These are phyloP conservation scores for Spodoptera exigua DNA, from an alignment of 2,888 invertebrate species.

Conservation along the genomic window DNA sequence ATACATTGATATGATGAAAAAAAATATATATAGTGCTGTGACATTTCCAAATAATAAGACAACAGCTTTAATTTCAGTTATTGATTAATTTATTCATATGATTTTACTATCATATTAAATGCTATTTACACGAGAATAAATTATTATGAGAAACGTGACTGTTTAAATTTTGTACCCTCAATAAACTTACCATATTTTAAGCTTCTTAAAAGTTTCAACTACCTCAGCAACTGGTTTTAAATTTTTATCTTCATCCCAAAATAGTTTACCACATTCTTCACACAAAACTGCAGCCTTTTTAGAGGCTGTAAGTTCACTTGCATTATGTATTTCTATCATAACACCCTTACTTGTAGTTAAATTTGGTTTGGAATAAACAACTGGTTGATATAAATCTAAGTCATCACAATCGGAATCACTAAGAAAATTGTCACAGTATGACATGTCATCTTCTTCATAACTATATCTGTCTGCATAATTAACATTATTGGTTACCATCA, in stretches of 20 bases:
- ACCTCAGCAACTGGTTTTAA: conserved; percentile 69
- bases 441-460: conserved; percentile 71
- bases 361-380: conserved; percentile 50
- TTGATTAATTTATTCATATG: conserved; percentile 16
- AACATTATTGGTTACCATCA: conserved; percentile 40
- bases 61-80: conserved; percentile 26
- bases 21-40: conserved; percentile 21
- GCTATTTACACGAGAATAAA: conserved; percentile 51
- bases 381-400: conserved; percentile 66
- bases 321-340: conserved; percentile 86
- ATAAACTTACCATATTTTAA: conserved; percentile 58
- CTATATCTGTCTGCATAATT: conserved; percentile 31
- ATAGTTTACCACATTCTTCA: conserved; percentile 92
- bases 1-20: conserved; percentile 1
- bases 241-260: conserved; percentile 90
- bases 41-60: conserved; percentile 29
- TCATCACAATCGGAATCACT: conserved; percentile 83
- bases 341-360: conserved; percentile 89
- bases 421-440: conserved; percentile 75
- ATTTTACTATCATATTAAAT: conserved; percentile 14
- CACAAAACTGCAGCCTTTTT: conserved; percentile 91
- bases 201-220: conserved; percentile 66
- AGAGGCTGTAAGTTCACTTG: conserved; percentile 80
- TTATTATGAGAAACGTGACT: conserved; percentile 34
- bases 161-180: conserved; percentile 44